Evolutionary conservation across 2,797 vertebrate species (phyloP), one percentile per base, ranked within the genome.

Genomic region (Dipus sagitta): DNA sequence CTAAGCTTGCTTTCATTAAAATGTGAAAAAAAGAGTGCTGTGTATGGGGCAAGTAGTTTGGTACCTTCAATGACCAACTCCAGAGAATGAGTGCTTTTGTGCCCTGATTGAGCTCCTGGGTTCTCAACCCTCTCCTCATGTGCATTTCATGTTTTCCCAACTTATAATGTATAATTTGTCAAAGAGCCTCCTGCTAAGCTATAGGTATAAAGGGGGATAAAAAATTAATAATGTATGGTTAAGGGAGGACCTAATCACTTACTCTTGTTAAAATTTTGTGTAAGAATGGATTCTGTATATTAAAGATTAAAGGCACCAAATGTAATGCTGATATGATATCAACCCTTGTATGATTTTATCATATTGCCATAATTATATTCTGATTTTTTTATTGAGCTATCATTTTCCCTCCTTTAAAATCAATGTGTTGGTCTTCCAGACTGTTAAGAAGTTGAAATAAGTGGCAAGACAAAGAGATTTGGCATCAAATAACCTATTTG

Each of bases 1-100:
- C 1, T 47, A 88, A 68, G 52, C 82, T 95, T 92, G 77, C 90
- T 96, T 95, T 96, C 94, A 97, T 97, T 96, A 96, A 96, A 96
- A 92, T 67, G 65, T 96, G 96, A 91, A 38, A 38, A 38, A 38
- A 38, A 38, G 2, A 84, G 42, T 68, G 54, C 54, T 58, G 23
- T 64, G 2, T 64, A 47, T 79, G n/a, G 54, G 4, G 60, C 52
- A 91, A 70, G 38, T 65, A 81, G 14, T 38, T 21, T 6, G 67
- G 76, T 81, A 20, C 75, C 9, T 81, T 77, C 15, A 88, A 71
- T 54, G n/a, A 93, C n/a, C 68, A 93, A 76, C 47, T 82, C 88
- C 28, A 88, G 65, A 62, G 64, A 93, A 81, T 81, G 28, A 75
- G 6, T 58, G 54, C 24, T 91, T 88, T 89, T 62, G 42, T 17